Percentiles rank a stretch among this genome's conserved stretches.
Evolutionary conservation across 1,140 invertebrate species (phyloP).

Genomic region (Drusus annulatus): DNA sequence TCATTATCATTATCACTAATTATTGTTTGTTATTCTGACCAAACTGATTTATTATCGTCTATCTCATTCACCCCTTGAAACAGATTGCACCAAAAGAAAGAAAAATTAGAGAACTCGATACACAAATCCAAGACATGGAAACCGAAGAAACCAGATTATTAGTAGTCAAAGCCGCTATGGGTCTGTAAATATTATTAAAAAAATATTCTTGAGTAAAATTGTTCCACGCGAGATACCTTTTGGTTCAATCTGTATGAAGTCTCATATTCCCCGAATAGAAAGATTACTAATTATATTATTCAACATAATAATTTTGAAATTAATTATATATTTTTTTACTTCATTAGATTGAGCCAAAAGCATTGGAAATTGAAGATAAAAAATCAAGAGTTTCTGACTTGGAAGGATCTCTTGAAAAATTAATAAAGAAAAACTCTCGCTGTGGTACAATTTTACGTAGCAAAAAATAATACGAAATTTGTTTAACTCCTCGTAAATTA

Average conservation of each 20-base stretch:
- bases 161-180: not conserved
- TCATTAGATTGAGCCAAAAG: conserved; percentile 87
- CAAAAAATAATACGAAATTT: not conserved
- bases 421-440: conserved; percentile 77
- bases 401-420: conserved; percentile 80
- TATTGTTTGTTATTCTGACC: no score
- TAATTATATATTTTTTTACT: conserved; percentile 62
- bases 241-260: conserved; percentile 33
- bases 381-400: conserved; percentile 85
- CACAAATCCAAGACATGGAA: conserved; percentile 78
- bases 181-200: conserved; percentile 11
- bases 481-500: not conserved
- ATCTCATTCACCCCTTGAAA: conserved; percentile 2
- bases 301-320: conserved; percentile 52
- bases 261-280: conserved; percentile 56
- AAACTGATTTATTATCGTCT: no score
- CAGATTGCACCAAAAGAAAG: conserved; percentile 80
- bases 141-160: conserved; percentile 66
- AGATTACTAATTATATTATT: no score
- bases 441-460: conserved; percentile 65
- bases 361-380: conserved; percentile 84
- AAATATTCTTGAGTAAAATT: not conserved
- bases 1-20: no score
- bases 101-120: conserved; percentile 77
- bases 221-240: conserved; percentile 8